These are phyloP conservation scores for Rosalia funebris DNA, from an alignment of 2,888 invertebrate genomes.

Conservation along the genomic window DNA sequence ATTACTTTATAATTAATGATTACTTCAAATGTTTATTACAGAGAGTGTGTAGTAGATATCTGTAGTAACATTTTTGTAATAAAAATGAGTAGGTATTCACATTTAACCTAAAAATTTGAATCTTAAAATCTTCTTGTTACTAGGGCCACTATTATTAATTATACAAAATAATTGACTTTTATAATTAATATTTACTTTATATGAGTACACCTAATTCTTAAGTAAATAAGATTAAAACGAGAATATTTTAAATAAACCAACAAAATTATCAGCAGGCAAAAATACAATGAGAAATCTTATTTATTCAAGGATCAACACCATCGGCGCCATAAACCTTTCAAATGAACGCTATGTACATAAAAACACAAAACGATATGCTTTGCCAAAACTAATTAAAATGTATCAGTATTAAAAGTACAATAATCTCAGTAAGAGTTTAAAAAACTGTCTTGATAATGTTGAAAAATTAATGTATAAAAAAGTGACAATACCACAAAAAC, in stretches of 20 bases:
- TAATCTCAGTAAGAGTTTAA: neutral
- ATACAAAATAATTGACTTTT: neutral
- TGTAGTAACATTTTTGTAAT: too few relatives aligned
- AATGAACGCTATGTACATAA: neutral
- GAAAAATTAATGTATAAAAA: constrained; percentile 6
- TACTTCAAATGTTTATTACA: too few relatives aligned
- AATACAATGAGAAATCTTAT: constrained; percentile 2
- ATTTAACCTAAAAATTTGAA: too few relatives aligned
- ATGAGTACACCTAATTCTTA: neutral
- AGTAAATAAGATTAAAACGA: constrained; percentile 16
- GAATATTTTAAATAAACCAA: neutral
- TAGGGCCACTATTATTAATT: too few relatives aligned
- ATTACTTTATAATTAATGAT: too few relatives aligned
- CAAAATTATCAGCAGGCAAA: neutral
- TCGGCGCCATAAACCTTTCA: neutral
- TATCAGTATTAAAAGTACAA: neutral
- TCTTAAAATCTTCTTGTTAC: too few relatives aligned
- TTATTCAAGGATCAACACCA: constrained; percentile 8
- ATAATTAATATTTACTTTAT: neutral
- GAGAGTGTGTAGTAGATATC: too few relatives aligned
- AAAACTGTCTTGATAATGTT: constrained; percentile 22
- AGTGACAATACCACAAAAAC: constrained; percentile 17
- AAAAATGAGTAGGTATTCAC: too few relatives aligned
- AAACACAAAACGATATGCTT: neutral
- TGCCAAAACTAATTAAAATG: neutral